Conservation (phyloP, 2,888 invertebrate genomes). For the Tenthredo distinguenda region DNA sequence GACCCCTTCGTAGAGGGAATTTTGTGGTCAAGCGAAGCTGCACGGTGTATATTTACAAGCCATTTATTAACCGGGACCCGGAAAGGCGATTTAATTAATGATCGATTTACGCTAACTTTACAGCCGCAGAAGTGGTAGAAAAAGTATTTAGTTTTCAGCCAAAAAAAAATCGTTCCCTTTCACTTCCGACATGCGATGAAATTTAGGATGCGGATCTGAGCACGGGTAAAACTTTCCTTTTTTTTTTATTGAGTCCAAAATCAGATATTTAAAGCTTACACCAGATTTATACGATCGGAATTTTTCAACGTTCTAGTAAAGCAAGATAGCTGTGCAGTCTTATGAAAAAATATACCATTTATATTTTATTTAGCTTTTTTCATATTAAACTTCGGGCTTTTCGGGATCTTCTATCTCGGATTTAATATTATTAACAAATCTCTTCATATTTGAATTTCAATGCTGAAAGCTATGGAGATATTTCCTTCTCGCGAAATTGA, state of each 20-base stretch:
- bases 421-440: neutral
- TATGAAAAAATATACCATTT: neutral
- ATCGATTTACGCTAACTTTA: neutral
- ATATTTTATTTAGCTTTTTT: neutral
- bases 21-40: neutral
- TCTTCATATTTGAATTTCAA: neutral
- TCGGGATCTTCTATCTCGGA: neutral
- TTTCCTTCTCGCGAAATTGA: neutral
- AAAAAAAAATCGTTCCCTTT: neutral
- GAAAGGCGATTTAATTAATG: neutral
- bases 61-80: neutral
- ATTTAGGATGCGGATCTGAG: neutral
- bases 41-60: slow-evolving; percentile 4
- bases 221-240: too few relatives aligned
- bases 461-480: neutral
- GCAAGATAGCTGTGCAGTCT: neutral
- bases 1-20: slow-evolving; percentile 26
- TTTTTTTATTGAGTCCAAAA: too few relatives aligned
- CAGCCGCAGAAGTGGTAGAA: neutral
- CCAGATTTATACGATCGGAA: neutral
- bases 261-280: too few relatives aligned
- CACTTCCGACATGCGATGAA: neutral
- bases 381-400: neutral
- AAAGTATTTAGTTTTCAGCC: neutral
- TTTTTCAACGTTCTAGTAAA: neutral